Base-by-base conservation (phyloP, 1,140 invertebrate genomes). In the Sipha flava region DNA sequence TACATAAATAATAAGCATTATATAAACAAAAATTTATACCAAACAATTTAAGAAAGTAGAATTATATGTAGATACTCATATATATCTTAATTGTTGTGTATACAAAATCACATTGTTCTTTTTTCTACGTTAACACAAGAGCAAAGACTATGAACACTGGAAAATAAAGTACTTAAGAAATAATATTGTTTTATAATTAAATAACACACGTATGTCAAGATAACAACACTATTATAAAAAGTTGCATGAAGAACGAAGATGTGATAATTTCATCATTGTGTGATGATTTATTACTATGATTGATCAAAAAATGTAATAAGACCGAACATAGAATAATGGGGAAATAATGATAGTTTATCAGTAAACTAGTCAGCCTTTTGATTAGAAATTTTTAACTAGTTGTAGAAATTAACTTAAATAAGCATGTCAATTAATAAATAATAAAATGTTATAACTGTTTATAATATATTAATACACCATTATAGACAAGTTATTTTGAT, bases 121-220 rank as follows among this genome's bases (percentile, higher is more conserved):
- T 23, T 26, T 68, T 68, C 21, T 26, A 68, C 2, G 4, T 70
- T 45, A 45, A 70, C 23, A 29, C 6, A 29, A 29, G n/a, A 47
- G 66, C 23, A 70, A 70, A 45, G 23, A 70, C 31, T 16, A 73
- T 52, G 26, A 73, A 72, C n/a, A 49, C 29, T 73, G 18, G n/a
- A 73, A 34, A 73, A 47, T 31, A 34, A 31, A 34, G n/a, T 34
- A 62, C 34, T n/a, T n/a, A n/a, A n/a, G n/a, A 23, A 37, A 68
- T 43, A 73, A 73, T 52, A 70, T 47, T 70, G n/a, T 70, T 70
- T 43, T 70, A 70, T 29, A 73, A 52, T 73, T 73, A 73, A 49
- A 73, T 73, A 73, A 73, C 70, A 10, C 52, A 52, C 18, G 29
- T 31, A 73, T 73, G 43, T 73, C 21, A 31, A 73, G 45, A 73